Evolutionary conservation across 2,888 invertebrate genomes (phyloP), one percentile per base, ranked within the genome.

Genomic region (Drosophila bunnanda): DNA sequence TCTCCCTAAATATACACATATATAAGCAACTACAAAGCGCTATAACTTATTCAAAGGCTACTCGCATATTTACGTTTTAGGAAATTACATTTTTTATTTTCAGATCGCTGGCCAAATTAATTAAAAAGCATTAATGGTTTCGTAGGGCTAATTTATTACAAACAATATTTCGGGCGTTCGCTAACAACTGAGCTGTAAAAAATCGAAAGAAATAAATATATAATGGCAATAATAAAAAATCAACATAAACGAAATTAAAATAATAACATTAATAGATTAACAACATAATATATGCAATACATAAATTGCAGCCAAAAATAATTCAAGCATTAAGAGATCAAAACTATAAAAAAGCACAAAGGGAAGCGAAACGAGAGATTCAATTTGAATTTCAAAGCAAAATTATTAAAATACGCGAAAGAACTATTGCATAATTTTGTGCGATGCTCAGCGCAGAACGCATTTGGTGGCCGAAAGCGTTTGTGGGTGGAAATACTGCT

Each of bases 131-230:
- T 68, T 50, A 60, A 68, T 48, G 39, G 22, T 59, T 66, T 50
- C 25, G 54, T 80, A 75, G 73, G 56, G 62, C 86, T 85, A 85
- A 79, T 85, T 85, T 88, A 88, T 88, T 84, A 84, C 87, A 81
- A 73, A 44, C 64, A 68, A 67, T 80, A 72, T 64, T 65, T 74
- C 67, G 58, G 69, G 50, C 60, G 86, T 75, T 70, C 69, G 72
- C 82, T 89, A 90, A 82, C 79, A 90, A 85, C 90, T 90, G 82
- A 90, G 90, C 90, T 90, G 90, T 68, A 81, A 80, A 79, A 78
- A 76, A 59, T 67, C 75, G 64, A 74, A 75, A 78, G 75, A 68
- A 77, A 68, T 54, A 55, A 77, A 72, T 55, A 78, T 65, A 78
- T 74, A 82, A 74, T 79, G 72, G 25, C 77, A 62, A 79, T 58